These are phyloP conservation scores for Telmatherina bonti DNA, from an alignment of 2,797 vertebrate species.

Conservation along the genomic window DNA sequence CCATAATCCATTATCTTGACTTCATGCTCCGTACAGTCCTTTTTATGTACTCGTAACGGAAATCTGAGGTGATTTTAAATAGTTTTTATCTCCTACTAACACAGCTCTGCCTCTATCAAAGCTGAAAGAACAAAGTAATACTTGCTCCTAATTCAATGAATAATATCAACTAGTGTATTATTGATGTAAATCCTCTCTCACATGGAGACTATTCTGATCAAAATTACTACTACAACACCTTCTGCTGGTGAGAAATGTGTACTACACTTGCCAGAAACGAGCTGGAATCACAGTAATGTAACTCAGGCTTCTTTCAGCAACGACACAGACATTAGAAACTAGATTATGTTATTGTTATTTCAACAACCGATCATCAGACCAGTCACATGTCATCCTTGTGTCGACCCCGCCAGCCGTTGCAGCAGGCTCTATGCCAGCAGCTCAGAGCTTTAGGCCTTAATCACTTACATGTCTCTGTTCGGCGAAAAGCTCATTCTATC, in stretches of 20 bases:
- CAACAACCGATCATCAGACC: constrained; percentile 50
- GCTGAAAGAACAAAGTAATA: background rate
- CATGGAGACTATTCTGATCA: constrained; percentile 13
- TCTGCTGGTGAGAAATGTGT: constrained; percentile 56
- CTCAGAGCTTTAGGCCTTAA: constrained; percentile 71
- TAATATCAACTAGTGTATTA: background rate
- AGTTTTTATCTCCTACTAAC: background rate
- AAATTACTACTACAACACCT: constrained; percentile 39
- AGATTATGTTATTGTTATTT: constrained; percentile 39
- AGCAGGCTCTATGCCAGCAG: constrained; percentile 53
- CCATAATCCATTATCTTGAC: constrained; percentile 53
- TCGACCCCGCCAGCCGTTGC: constrained; percentile 44
- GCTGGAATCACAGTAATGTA: constrained; percentile 3
- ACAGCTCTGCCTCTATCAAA: background rate
- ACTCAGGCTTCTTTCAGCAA: constrained; percentile 39
- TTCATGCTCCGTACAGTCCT: constrained; percentile 14
- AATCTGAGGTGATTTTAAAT: background rate
- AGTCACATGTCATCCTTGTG: constrained; percentile 59
- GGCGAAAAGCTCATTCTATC: constrained; percentile 73
- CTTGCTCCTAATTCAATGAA: background rate
- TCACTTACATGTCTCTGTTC: constrained; percentile 71
- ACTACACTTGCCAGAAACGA: constrained; percentile 46
- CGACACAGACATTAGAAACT: constrained; percentile 43
- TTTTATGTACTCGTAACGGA: constrained; percentile 19
- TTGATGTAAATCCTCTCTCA: constrained; percentile 6